Conservation (phyloP, 2,797 vertebrate species). For the Alauda arvensis region DNA sequence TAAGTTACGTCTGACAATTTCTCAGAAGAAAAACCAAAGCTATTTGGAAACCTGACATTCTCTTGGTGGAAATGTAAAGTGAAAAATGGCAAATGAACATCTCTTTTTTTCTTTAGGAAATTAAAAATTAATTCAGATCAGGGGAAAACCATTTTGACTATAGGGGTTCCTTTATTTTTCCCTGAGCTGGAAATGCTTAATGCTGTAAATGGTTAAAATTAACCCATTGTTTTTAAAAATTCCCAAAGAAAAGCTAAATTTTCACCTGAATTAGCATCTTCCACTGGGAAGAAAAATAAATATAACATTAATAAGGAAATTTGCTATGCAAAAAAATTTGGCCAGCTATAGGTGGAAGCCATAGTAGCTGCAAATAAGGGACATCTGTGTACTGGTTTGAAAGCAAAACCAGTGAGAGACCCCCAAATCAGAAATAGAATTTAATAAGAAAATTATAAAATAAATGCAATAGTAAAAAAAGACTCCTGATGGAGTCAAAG, state of each 20-base stretch:
- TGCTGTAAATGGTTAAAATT: neutral
- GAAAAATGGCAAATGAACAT: conserved; percentile 9
- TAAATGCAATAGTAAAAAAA: no score
- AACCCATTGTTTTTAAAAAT: neutral
- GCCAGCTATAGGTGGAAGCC: neutral
- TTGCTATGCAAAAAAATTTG: neutral
- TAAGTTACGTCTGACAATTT: conserved; percentile 36
- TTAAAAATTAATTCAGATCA: neutral
- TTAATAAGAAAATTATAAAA: no score
- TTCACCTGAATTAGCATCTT: neutral
- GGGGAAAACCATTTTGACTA: neutral
- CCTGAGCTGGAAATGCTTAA: neutral
- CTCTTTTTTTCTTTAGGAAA: neutral
- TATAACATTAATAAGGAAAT: neutral
- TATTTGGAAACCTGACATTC: conserved; percentile 26
- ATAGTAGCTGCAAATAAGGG: neutral
- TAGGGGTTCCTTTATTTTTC: neutral
- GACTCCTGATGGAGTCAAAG: no score
- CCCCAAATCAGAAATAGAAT: no score
- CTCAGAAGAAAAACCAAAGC: conserved; percentile 13
- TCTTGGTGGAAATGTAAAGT: neutral
- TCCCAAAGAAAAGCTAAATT: neutral
- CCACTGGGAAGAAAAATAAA: neutral
- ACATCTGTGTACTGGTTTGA: neutral
- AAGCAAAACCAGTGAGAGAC: no score